Evolutionary conservation across 2,888 invertebrate genomes (phyloP).

Genomic region (Pyrrhosoma nymphula): DNA sequence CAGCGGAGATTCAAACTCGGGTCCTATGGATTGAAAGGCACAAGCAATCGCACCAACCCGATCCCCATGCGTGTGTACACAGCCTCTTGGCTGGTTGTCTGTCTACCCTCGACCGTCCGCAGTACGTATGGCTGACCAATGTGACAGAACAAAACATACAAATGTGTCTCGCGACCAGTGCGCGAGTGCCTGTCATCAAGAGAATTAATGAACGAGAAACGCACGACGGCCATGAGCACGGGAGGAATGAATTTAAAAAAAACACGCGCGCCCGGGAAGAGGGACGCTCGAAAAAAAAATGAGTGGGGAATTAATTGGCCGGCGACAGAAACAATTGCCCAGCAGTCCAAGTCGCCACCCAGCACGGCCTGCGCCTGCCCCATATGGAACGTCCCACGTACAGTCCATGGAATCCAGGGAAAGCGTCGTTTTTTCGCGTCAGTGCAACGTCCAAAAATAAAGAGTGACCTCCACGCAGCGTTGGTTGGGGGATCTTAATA

Average conservation of each 20-base stretch:
- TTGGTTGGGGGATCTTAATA: conserved; percentile 35
- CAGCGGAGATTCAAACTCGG: too few relatives aligned
- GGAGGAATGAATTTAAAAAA: background rate
- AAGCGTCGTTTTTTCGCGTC: conserved; percentile 22
- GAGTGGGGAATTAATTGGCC: background rate
- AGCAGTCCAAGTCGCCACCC: background rate
- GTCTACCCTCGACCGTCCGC: background rate
- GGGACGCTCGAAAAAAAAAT: background rate
- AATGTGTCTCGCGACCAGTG: background rate
- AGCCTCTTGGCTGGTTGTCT: too few relatives aligned
- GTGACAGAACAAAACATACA: background rate
- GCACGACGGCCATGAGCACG: conserved; percentile 8
- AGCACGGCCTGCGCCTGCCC: background rate
- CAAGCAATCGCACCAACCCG: too few relatives aligned
- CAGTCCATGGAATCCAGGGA: background rate
- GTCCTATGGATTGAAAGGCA: too few relatives aligned
- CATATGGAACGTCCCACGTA: background rate
- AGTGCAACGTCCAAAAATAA: conserved; percentile 1
- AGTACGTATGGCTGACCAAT: background rate
- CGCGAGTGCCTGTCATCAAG: background rate
- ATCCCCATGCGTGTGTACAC: too few relatives aligned
- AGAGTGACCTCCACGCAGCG: background rate
- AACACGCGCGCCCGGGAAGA: background rate
- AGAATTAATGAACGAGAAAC: conserved; percentile 26
- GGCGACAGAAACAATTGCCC: conserved; percentile 23